Evolutionary conservation across 2,888 invertebrate species (phyloP).

Genomic region (Euplexia lucipara): DNA sequence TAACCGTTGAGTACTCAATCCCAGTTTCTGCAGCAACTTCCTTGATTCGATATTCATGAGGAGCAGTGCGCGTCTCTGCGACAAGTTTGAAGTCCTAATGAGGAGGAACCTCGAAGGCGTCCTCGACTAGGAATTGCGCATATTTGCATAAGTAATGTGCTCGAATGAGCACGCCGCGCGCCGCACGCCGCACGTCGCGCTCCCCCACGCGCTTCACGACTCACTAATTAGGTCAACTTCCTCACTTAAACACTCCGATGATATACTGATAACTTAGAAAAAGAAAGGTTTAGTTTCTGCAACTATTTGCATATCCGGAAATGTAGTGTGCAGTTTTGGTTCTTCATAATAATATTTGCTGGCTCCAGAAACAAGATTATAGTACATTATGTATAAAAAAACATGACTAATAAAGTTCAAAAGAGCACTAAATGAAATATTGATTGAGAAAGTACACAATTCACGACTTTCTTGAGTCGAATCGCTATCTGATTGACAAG

Average conservation of each 20-base stretch:
- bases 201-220: background rate
- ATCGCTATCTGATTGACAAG: too few relatives aligned
- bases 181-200: background rate
- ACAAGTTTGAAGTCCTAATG: constrained; percentile 47
- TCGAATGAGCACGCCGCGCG: background rate
- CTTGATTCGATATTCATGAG: constrained; percentile 38
- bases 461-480: too few relatives aligned
- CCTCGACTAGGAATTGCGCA: constrained; percentile 38
- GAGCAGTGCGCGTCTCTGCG: constrained; percentile 7
- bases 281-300: background rate
- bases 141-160: constrained; percentile 43
- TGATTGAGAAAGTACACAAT: too few relatives aligned
- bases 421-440: too few relatives aligned
- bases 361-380: too few relatives aligned
- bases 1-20: background rate
- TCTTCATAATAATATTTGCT: too few relatives aligned
- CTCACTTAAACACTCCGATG: background rate
- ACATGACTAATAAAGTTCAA: too few relatives aligned
- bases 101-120: constrained; percentile 14
- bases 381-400: too few relatives aligned
- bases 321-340: too few relatives aligned
- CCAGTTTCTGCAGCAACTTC: background rate
- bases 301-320: too few relatives aligned
- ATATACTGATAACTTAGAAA: background rate
- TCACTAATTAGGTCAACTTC: constrained; percentile 37